These are phyloP conservation scores for Acleris sparsana DNA, from an alignment of 2,888 invertebrate species.

Conservation along the genomic window DNA sequence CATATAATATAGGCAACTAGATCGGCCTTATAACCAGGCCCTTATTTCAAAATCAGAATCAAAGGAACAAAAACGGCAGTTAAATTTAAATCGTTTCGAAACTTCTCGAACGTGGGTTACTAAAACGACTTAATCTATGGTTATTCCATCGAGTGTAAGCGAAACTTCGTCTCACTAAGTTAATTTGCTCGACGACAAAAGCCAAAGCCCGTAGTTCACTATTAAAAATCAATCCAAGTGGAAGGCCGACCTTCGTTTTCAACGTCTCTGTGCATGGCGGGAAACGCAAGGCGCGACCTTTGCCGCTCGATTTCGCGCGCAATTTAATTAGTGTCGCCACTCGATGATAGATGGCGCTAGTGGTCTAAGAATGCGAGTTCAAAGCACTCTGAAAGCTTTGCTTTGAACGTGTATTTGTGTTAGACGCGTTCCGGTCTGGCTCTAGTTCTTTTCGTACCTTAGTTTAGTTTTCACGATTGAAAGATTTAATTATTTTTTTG, in stretches of 20 bases:
- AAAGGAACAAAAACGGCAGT: neutral
- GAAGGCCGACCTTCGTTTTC: conserved; percentile 73
- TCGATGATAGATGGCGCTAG: conserved; percentile 73
- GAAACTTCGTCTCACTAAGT: conserved; percentile 64
- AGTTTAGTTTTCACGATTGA: too few species aligned
- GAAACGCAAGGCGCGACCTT: conserved; percentile 77
- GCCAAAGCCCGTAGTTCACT: conserved; percentile 74
- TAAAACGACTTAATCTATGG: neutral
- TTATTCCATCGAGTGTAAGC: conserved; percentile 49
- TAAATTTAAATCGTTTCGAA: neutral
- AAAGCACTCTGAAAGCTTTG: conserved; percentile 24
- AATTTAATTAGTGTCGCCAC: conserved; percentile 79
- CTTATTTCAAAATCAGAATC: too few species aligned
- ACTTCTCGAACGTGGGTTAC: conserved; percentile 8
- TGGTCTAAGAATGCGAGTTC: conserved; percentile 25
- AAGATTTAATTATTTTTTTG: too few species aligned
- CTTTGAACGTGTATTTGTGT: conserved; percentile 26
- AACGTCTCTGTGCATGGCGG: conserved; percentile 76
- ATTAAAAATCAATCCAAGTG: conserved; percentile 80
- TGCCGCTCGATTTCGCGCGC: conserved; percentile 81
- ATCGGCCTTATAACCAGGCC: too few species aligned
- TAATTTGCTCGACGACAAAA: conserved; percentile 72
- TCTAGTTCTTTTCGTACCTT: neutral
- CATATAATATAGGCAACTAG: too few species aligned
- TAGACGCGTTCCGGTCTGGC: conserved; percentile 16